Evolutionary conservation across 2,797 vertebrate genomes (phyloP), one percentile per base, ranked within the genome.

Genomic region (Lithobates sylvaticus): DNA sequence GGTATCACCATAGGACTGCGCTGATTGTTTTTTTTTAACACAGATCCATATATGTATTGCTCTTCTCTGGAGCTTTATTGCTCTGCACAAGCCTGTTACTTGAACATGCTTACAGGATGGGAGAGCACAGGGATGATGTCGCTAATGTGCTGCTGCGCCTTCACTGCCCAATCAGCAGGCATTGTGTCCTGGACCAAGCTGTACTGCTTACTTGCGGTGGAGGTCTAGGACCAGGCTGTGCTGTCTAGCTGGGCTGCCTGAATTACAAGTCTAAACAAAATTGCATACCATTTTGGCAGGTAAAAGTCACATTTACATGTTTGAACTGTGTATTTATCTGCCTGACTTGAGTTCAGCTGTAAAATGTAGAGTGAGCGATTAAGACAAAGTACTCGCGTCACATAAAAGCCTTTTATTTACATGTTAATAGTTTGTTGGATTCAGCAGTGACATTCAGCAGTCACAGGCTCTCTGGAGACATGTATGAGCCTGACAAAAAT

Each of bases 391-490:
- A 61, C 54, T 61, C 7, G 21, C 7, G 2, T 89, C 89, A 89
- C 89, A 86, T 89, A 90, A 92, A 91, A 91, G 87, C 90, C 81
- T 29, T 94, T 94, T 94, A 94, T 95, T 95, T 93, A 94, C 92
- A 93, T 84, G 61, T 6, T 85, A 89, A 32, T 54, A 0, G 42
- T 85, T 88, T 86, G 61, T 86, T 87, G 70, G 70, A 89, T 76
- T 77, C 29, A 86, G 88, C 88, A 26, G 73, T 78, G 15, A 2
- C 26, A 27, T 77, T 77, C 29, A 86, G 88, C 88, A 26, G 73
- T 78, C 18, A 2, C 26, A 27, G 18, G 65, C 75, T 36, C 81
- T 10, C 61, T 76, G 23, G 42, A 78, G 58, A 21, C 61, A 61
- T 16, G 81, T 32, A n/a, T 61, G 29, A 64, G 26, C 82, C 82